Base-by-base conservation (phyloP, 2,113 vertebrate species). In the Sebastes schlegelii region DNA sequence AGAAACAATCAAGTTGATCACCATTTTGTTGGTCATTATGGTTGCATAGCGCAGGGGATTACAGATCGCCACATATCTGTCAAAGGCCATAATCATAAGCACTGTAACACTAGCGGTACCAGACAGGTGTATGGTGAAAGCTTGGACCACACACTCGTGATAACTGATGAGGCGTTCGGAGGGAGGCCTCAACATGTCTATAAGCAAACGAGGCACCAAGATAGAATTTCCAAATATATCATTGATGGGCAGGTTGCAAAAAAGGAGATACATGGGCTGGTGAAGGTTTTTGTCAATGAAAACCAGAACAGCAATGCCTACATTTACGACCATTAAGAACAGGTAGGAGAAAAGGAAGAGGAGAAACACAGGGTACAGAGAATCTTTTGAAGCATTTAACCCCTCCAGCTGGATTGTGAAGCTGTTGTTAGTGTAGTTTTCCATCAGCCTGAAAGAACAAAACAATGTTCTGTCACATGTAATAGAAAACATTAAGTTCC, bases 31-130 rank as follows among this genome's bases (percentile, higher is more conserved):
- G 57, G 12, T 94, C 92, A 94, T 95, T 55, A 94, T 86, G 19
- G 68, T 0, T 0, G 82, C 0, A 13, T 94, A 94, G 9, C 70
- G 86, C 67, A 94, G 69, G 0, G 95, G 92, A 8, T 89, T 85
- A 10, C 93, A 94, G 79, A 95, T 95, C 61, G 94, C 93, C 72
- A 94, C 85, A 3, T 94, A 95, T 40, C 94, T 87, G 76, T 95
- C 94, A 8, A 92, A 93, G 0, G 94, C 92, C 95, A 94, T 94
- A 2, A 91, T 91, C 82, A 94, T 93, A 4, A 95, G 90, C 6
- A 95, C 57, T 91, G 66, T 95, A 93, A 34, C 34, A 34, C 34
- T 34, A 1, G 83, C 55, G 0, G 87, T 87, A 42, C 72, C 63
- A 12, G 62, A 92, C 13, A 91, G 78, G 57, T 93, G 93, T 12